Percentiles rank a stretch among this genome's conserved stretches.
Conservation (phyloP, 2,113 vertebrate species). For the Maccullochella peelii region DNA sequence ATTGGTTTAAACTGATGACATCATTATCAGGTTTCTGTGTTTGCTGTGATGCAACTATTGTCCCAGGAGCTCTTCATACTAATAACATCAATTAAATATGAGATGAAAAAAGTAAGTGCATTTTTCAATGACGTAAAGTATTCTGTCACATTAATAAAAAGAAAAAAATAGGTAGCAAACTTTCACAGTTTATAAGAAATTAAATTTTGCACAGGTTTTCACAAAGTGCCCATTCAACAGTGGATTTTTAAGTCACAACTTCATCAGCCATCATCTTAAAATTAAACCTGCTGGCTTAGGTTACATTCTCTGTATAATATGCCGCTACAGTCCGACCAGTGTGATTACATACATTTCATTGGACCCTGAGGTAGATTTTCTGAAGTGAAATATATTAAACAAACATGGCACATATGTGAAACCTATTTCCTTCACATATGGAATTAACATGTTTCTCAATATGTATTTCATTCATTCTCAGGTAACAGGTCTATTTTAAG, state of each 20-base stretch:
- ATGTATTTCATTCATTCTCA: slow-evolving; percentile 54
- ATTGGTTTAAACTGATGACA: not conserved
- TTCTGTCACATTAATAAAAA: not conserved
- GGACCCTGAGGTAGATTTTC: slow-evolving; percentile 33
- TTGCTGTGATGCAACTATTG: not conserved
- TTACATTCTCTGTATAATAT: not conserved
- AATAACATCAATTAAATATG: not conserved
- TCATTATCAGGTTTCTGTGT: not conserved
- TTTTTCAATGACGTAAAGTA: not conserved
- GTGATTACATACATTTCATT: slow-evolving; percentile 1
- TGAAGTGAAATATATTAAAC: slow-evolving; percentile 40
- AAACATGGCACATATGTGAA: slow-evolving; percentile 56
- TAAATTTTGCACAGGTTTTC: not conserved
- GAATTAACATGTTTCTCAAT: slow-evolving; percentile 45
- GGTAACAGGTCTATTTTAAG: slow-evolving; percentile 64
- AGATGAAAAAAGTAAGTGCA: not conserved
- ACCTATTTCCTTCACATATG: slow-evolving; percentile 57
- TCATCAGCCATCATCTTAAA: not conserved
- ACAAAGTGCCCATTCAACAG: not conserved
- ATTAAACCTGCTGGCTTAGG: not conserved
- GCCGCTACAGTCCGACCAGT: not conserved
- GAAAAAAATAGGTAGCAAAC: no score
- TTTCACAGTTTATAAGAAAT: not conserved
- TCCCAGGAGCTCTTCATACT: not conserved
- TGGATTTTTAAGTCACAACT: not conserved